These are phyloP conservation scores for Cephus runcator DNA, from an alignment of 2,888 invertebrate species.

Conservation along the genomic window DNA sequence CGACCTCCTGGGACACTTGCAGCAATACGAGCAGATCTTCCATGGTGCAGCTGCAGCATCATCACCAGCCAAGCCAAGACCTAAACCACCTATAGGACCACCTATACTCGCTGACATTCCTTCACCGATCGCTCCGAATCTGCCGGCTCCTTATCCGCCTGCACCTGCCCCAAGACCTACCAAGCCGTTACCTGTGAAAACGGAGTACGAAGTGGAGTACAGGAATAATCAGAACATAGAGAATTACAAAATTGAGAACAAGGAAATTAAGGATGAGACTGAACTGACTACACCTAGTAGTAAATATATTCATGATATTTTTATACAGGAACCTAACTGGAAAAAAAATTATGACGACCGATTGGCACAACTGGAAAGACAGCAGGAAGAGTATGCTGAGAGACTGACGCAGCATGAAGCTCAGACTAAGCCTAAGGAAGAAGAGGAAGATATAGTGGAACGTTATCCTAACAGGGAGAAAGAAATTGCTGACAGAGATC, in stretches of 20 bases:
- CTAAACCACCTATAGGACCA: slow-evolving; percentile 16
- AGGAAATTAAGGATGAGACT: slow-evolving; percentile 37
- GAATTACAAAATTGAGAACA: slow-evolving; percentile 41
- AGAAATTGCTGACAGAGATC: slow-evolving; percentile 20
- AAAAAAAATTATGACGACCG: slow-evolving; percentile 40
- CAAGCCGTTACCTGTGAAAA: background rate
- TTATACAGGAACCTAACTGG: slow-evolving; percentile 41
- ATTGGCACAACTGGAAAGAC: slow-evolving; percentile 35
- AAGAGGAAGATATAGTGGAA: slow-evolving; percentile 20
- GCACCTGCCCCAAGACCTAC: slow-evolving; percentile 10
- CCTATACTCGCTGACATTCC: slow-evolving; percentile 56
- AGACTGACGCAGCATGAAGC: slow-evolving; percentile 38
- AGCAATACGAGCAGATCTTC: slow-evolving; percentile 55
- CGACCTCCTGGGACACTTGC: slow-evolving; percentile 51
- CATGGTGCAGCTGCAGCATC: slow-evolving; percentile 37
- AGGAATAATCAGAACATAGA: slow-evolving; percentile 40
- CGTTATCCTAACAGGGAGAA: slow-evolving; percentile 23
- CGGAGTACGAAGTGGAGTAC: slow-evolving; percentile 29
- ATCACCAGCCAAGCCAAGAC: slow-evolving; percentile 8
- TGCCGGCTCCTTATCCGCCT: slow-evolving; percentile 38
- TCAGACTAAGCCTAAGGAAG: slow-evolving; percentile 13
- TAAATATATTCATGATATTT: slow-evolving; percentile 23
- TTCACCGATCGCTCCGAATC: slow-evolving; percentile 49
- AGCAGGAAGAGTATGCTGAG: slow-evolving; percentile 38
- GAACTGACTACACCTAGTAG: slow-evolving; percentile 31